Evolutionary conservation across 2,797 vertebrate species (phyloP).

Genomic region (Anabacerthia variegaticeps): DNA sequence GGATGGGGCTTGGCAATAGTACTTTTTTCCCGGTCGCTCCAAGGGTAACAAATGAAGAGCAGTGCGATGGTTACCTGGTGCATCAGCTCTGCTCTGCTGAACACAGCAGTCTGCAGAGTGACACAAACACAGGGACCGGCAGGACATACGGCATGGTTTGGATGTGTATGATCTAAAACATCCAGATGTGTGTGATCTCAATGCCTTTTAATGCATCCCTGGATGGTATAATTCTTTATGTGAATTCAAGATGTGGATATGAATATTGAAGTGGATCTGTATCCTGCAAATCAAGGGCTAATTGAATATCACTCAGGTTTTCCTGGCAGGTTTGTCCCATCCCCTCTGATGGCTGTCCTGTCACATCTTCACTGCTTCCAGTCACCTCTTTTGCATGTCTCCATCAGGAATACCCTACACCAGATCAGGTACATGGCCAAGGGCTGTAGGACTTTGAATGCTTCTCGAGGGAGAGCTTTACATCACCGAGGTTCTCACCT

Average conservation of each 20-base stretch:
- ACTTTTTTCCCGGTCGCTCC: rapidly evolving
- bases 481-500: neutral
- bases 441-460: neutral
- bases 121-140: rapidly evolving
- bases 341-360: neutral
- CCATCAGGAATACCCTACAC: neutral
- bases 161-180: neutral
- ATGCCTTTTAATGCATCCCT: neutral
- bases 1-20: rapidly evolving
- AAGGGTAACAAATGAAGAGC: neutral
- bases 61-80: neutral
- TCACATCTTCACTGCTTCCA: neutral
- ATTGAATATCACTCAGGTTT: neutral
- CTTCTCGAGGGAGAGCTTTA: neutral
- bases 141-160: rapidly evolving
- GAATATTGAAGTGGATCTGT: neutral
- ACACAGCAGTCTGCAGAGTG: neutral
- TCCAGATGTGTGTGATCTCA: neutral
- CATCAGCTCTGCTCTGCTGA: neutral
- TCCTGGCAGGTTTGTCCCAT: neutral
- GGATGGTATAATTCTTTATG: neutral
- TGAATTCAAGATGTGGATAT: neutral
- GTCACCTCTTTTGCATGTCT: neutral
- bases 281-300: neutral
- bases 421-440: rapidly evolving